Evolutionary conservation across 2,113 vertebrate species (phyloP), one percentile per base, ranked within the genome.

Genomic region (Percopsis transmontana): DNA sequence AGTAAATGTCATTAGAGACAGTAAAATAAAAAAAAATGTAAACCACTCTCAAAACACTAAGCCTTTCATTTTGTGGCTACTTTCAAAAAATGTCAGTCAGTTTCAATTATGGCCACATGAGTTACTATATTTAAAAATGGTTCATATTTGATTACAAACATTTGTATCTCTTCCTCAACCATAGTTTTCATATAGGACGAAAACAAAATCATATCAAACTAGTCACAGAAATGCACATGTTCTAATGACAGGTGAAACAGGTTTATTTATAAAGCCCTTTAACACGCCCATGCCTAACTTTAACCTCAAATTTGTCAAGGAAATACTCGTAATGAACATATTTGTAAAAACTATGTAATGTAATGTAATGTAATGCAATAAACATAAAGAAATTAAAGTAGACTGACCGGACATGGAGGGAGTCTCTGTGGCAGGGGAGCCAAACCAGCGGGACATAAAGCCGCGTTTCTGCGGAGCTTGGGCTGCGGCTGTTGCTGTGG

Each of bases 371-470:
- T n/a, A n/a, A n/a, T n/a, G n/a, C n/a, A n/a, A n/a, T n/a, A n/a
- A n/a, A n/a, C n/a, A n/a, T n/a, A n/a, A n/a, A n/a, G n/a, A n/a
- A n/a, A 15, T 15, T 5, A 24, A 9, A 53, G 47, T 12, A 61
- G 58, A 75, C 93, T 72, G 45, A 98, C 97, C 97, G 84, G 92
- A 57, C 33, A 85, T 86, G 0, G 80, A 54, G 12, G 92, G 70
- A 38, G 53, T 58, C 1, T 97, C 96, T 0, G 92, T 8, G 0
- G 88, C 73, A 0, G 92, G 56, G 0, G 89, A 83, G 39, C 97
- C 95, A 0, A 99, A 99, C 24, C 97, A 93, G 21, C 97, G 91
- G 0, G 97, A 94, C 0, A 99, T 98, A 72, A 99, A 93, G 85
- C 97, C 78, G 0, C 96, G 95, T 65, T 91, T 94, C 24, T 92